phyloP scores from a whole-genome alignment of 2,113 vertebrate genomes.

The Laticauda laticaudata region DNA sequence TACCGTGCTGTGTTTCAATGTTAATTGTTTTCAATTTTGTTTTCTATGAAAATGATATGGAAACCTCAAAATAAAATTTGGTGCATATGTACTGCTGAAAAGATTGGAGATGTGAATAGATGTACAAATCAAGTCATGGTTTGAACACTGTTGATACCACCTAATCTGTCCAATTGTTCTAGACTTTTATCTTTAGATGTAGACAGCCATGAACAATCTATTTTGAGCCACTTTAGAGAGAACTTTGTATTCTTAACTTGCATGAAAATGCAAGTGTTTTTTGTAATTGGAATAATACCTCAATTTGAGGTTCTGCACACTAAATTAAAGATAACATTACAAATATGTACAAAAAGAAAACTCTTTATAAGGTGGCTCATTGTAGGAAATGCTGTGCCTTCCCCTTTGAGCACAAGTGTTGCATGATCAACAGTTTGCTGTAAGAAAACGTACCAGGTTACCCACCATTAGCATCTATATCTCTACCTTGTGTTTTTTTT shows the following conservation, averaged over 20 bases:
- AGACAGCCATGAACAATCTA: slow-evolving; percentile 88
- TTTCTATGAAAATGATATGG: slow-evolving; percentile 90
- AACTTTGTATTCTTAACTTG: slow-evolving; percentile 83
- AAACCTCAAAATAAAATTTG: slow-evolving; percentile 89
- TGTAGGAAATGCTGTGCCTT: slow-evolving; percentile 86
- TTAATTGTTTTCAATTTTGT: slow-evolving; percentile 90
- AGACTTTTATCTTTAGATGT: slow-evolving; percentile 85
- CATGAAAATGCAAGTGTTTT: slow-evolving; percentile 80
- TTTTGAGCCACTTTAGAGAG: slow-evolving; percentile 91
- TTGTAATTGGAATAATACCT: slow-evolving; percentile 85
- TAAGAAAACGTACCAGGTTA: slow-evolving; percentile 81
- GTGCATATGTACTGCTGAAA: slow-evolving; percentile 92
- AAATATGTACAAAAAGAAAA: slow-evolving; percentile 76
- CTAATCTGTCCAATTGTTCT: slow-evolving; percentile 86
- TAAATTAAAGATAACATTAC: slow-evolving; percentile 76
- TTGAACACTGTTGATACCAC: slow-evolving; percentile 84
- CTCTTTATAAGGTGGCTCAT: slow-evolving; percentile 87
- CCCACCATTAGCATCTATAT: slow-evolving; percentile 83
- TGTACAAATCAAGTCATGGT: slow-evolving; percentile 85
- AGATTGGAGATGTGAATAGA: slow-evolving; percentile 82
- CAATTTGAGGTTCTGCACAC: slow-evolving; percentile 79
- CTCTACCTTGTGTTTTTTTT: slow-evolving; percentile 85
- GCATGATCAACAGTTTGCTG: slow-evolving; percentile 91
- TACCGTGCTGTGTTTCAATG: slow-evolving; percentile 94
- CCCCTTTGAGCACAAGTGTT: slow-evolving; percentile 87